Conservation (phyloP, 1,140 invertebrate genomes). For the Diorhabda elongata region DNA sequence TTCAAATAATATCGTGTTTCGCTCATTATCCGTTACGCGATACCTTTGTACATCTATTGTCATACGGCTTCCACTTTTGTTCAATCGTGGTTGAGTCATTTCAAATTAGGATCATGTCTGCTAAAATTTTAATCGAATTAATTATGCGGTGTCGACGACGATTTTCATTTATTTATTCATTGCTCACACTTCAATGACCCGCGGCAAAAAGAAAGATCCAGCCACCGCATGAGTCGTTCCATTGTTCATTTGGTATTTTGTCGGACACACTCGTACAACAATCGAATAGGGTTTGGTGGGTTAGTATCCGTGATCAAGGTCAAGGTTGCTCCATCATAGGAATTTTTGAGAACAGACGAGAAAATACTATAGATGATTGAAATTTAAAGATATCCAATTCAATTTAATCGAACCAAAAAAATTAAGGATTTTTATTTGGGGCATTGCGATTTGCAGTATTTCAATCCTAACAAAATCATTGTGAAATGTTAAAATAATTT, state of each 20-base stretch:
- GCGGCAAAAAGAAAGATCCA: not conserved
- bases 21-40: too few relatives aligned
- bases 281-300: not conserved
- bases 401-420: too few relatives aligned
- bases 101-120: not conserved
- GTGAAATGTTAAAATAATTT: too few relatives aligned
- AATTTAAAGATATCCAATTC: too few relatives aligned
- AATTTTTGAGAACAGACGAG: too few relatives aligned
- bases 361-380: too few relatives aligned
- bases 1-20: too few relatives aligned
- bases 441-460: too few relatives aligned
- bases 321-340: not conserved
- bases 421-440: too few relatives aligned
- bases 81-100: not conserved
- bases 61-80: not conserved
- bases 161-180: not conserved
- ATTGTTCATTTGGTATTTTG: not conserved
- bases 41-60: not conserved
- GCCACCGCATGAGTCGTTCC: not conserved
- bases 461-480: too few relatives aligned
- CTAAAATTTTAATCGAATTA: constrained; percentile 1
- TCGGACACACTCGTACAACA: not conserved
- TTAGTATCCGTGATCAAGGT: not conserved
- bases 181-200: not conserved
- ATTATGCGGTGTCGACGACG: not conserved